phyloP scores from a whole-genome alignment of 2,113 vertebrate genomes.

The Clupea harengus region DNA sequence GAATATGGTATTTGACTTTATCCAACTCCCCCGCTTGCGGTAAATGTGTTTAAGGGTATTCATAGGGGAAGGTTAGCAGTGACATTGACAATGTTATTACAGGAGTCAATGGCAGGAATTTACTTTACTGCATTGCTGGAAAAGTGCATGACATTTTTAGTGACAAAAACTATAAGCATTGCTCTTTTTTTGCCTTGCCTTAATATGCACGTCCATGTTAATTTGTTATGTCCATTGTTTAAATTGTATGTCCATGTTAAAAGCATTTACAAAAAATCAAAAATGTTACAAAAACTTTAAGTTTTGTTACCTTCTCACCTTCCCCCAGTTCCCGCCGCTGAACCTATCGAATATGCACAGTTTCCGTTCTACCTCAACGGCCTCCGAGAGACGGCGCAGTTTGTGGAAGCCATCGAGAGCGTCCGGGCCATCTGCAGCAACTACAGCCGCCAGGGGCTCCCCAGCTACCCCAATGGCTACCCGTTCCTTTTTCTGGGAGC shows the following conservation, averaged over 20 bases:
- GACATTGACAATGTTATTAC: not conserved
- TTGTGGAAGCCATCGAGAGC: conserved; percentile 96
- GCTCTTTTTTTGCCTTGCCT: not conserved
- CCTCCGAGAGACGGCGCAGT: conserved; percentile 93
- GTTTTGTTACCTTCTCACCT: not conserved
- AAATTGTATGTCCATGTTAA: not conserved
- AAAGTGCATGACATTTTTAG: not conserved
- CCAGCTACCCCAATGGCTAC: conserved; percentile 97
- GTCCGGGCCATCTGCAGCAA: conserved; percentile 92
- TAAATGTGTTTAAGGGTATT: not conserved
- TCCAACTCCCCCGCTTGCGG: not conserved
- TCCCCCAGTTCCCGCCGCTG: conserved; percentile 86
- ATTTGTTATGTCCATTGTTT: not conserved
- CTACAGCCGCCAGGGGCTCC: conserved; percentile 84
- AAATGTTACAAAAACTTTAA: too few species aligned
- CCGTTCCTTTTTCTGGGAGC: conserved; percentile 99
- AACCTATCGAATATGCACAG: conserved; percentile 97
- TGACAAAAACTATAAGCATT: not conserved
- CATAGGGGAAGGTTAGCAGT: not conserved
- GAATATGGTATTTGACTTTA: not conserved
- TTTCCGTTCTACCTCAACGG: conserved; percentile 99
- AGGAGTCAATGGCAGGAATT: not conserved
- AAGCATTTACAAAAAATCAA: not conserved
- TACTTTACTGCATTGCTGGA: not conserved
- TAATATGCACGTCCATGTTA: not conserved